phyloP scores from a whole-genome alignment of 1,140 invertebrate genomes.

The Bactericera cockerelli region DNA sequence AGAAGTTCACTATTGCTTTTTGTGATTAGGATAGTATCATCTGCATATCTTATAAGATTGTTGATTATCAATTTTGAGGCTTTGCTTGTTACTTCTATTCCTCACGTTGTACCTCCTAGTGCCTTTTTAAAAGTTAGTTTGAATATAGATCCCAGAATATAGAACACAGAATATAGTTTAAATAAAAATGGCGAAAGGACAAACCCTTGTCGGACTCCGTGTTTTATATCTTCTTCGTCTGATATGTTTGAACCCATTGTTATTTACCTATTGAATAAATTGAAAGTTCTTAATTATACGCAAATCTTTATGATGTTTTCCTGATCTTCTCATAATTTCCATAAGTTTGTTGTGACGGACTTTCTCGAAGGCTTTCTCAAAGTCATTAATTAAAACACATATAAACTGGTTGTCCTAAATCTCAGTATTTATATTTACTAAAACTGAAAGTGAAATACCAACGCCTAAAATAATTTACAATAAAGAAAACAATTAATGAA shows the following conservation, averaged over 20 bases:
- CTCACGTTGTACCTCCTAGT: not conserved
- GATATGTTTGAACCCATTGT: not conserved
- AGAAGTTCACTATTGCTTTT: not conserved
- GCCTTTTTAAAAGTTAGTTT: not conserved
- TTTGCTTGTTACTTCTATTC: not conserved
- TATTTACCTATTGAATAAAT: not conserved
- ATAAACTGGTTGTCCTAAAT: no score
- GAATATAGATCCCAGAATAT: no score
- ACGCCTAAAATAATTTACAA: no score
- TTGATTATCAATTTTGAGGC: not conserved
- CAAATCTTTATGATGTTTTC: no score
- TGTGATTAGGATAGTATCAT: not conserved
- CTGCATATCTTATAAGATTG: not conserved
- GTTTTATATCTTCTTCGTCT: not conserved
- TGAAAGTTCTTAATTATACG: no score
- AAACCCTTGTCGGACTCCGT: not conserved
- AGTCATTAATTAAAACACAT: no score
- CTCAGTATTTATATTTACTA: no score
- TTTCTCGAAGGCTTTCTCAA: no score
- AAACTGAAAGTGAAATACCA: no score
- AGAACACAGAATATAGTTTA: not conserved
- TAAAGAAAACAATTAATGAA: no score
- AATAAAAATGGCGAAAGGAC: not conserved
- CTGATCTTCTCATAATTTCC: no score
- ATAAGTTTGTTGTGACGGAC: no score